A percentile compares a stretch with the other conserved stretches of the same genome.
Evolutionary conservation across 2,113 vertebrate species (phyloP).

Genomic region (Thunnus maccoyii): DNA sequence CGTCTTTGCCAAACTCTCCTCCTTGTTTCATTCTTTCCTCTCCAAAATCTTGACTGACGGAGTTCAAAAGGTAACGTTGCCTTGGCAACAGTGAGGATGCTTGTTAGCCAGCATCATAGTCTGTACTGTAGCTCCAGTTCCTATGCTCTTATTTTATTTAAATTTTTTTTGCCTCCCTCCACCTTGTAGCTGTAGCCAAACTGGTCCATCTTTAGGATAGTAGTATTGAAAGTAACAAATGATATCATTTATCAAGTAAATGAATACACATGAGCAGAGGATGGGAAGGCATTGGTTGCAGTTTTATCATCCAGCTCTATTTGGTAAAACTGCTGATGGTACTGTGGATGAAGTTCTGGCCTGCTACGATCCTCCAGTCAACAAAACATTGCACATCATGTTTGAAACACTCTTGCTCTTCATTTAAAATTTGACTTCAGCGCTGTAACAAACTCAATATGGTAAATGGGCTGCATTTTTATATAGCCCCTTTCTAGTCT

Average conservation of each 20-base stretch:
- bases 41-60: conserved; percentile 79
- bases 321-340: conserved; percentile 37
- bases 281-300: conserved; percentile 12
- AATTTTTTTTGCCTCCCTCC: conserved; percentile 8
- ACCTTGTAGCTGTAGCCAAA: conserved; percentile 41
- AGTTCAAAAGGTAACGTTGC: conserved; percentile 86
- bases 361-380: neutral
- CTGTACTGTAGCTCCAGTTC: conserved; percentile 52
- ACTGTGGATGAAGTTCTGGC: conserved; percentile 9
- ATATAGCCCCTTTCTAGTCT: too few species aligned
- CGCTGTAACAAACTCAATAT: conserved; percentile 1
- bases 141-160: neutral
- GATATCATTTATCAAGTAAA: conserved; percentile 50
- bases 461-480: neutral
- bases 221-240: conserved; percentile 51
- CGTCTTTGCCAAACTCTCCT: conserved; percentile 89
- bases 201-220: conserved; percentile 37
- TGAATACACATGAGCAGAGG: conserved; percentile 33
- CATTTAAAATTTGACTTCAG: conserved; percentile 36
- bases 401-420: conserved; percentile 11
- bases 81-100: conserved; percentile 55
- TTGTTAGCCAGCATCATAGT: conserved; percentile 37
- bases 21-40: conserved; percentile 87
- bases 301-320: conserved; percentile 44
- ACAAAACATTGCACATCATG: conserved; percentile 13